Base-by-base conservation (phyloP, 2,888 invertebrate species). In the Drosophila borealis region DNA sequence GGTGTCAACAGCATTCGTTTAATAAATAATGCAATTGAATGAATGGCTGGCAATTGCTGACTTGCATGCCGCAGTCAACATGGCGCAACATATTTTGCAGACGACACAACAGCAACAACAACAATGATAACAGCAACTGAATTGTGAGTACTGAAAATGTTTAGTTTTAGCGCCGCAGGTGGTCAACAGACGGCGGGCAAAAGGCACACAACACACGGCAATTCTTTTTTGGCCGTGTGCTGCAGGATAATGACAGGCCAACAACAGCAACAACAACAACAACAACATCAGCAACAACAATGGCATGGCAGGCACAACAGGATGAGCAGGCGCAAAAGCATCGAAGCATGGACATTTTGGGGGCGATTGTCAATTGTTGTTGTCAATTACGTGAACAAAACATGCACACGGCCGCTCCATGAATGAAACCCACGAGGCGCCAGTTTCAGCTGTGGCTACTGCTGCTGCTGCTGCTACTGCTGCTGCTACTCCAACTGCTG, bases 321-420 rank as follows among this genome's bases (percentile, higher is more conserved):
- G 34, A 44, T 36, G 46, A 65, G 46, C 60, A 57, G 19, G 37
- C 63, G 33, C 46, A 53, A 34, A 46, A 25, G 51, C 73, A 48
- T 19, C 29, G 53, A 56, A 39, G 48, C 60, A 63, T 74, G 65
- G 64, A 68, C 70, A 72, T 83, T 29, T 29, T 86, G 72, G 69
- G 68, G 69, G 50, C 87, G 72, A 76, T 85, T 88, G 82, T 80
- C 83, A 74, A 88, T 85, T 85, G 82, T 80, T 82, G 87, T 83
- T 83, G 87, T 86, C 82, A 83, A 86, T 83, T 83, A 83, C 69
- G 84, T 71, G 78, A 80, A 83, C 89, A 83, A 83, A 88, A 83
- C 89, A 83, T 83, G 81, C 78, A 78, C 74, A 74, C 75, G 65
- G 61, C 2, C 45, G 33, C 25, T 63, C 49, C 60, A 59, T 72